phyloP scores from a whole-genome alignment of 2,113 vertebrate genomes.

The Chionomys nivalis region DNA sequence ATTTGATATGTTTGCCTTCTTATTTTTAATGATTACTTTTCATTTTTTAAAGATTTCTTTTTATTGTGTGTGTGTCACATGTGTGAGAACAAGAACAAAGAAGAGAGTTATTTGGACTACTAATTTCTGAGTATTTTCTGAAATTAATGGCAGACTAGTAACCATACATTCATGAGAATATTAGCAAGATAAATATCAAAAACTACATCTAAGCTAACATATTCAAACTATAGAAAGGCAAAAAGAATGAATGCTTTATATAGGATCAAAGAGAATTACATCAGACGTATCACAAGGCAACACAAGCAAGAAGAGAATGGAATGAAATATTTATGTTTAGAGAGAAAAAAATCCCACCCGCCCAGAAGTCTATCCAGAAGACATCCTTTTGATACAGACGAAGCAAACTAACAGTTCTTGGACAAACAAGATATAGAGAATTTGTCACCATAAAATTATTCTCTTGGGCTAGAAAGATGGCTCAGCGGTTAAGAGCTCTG shows the following conservation, averaged over 20 bases:
- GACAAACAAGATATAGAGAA: conserved; percentile 14
- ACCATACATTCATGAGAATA: conserved; percentile 18
- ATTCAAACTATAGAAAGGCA: conserved; percentile 36
- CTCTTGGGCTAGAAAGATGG: background rate
- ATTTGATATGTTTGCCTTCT: background rate
- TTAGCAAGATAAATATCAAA: background rate
- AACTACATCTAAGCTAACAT: background rate
- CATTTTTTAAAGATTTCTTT: background rate
- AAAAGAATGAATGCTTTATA: conserved; percentile 5
- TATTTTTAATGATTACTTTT: conserved; percentile 41
- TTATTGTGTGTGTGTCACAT: background rate
- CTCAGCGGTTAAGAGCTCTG: too few relatives aligned
- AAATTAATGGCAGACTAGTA: conserved; percentile 23
- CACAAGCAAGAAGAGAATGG: background rate
- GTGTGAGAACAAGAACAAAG: background rate
- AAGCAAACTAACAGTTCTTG: conserved; percentile 1
- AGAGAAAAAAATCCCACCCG: background rate
- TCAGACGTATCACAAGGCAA: background rate
- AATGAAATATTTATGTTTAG: conserved; percentile 33
- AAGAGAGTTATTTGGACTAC: conserved; percentile 27
- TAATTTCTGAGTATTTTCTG: conserved; percentile 16
- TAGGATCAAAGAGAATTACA: conserved; percentile 44
- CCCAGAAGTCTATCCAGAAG: background rate
- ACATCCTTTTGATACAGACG: background rate
- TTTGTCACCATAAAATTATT: background rate